Percentiles rank a stretch among this genome's conserved stretches.
Conservation (phyloP, 2,888 invertebrate genomes). For the Lagria hirta region DNA sequence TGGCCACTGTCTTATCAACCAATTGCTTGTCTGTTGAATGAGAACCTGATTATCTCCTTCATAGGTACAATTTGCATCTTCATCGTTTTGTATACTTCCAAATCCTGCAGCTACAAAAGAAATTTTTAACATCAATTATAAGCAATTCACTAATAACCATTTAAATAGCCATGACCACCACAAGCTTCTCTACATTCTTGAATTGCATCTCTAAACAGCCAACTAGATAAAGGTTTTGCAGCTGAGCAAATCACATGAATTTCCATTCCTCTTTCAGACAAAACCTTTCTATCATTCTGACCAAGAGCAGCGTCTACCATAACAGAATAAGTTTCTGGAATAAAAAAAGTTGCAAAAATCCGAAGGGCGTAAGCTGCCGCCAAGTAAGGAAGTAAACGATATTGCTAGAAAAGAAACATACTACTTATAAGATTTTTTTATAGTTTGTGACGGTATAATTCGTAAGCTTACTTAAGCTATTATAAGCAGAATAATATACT, state of each 20-base stretch:
- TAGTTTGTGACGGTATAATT: too few relatives aligned
- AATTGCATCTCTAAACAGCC: slow-evolving; percentile 83
- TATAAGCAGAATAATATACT: too few relatives aligned
- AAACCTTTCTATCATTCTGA: slow-evolving; percentile 40
- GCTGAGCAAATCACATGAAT: slow-evolving; percentile 78
- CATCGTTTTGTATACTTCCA: slow-evolving; percentile 74
- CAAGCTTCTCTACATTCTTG: slow-evolving; percentile 94
- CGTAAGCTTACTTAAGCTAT: too few relatives aligned
- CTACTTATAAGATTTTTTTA: too few relatives aligned
- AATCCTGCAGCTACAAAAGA: slow-evolving; percentile 69
- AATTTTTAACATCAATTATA: too few relatives aligned
- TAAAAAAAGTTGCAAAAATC: slow-evolving; percentile 63
- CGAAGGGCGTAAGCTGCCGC: slow-evolving; percentile 65
- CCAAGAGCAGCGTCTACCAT: slow-evolving; percentile 35
- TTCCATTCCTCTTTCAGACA: slow-evolving; percentile 62
- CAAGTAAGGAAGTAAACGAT: slow-evolving; percentile 69
- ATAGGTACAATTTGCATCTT: slow-evolving; percentile 86
- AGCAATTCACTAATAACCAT: too few relatives aligned
- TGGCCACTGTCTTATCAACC: slow-evolving; percentile 69
- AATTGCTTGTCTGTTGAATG: slow-evolving; percentile 79
- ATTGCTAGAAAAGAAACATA: slow-evolving; percentile 66
- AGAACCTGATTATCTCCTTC: slow-evolving; percentile 91
- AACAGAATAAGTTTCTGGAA: slow-evolving; percentile 40
- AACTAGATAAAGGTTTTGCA: slow-evolving; percentile 76
- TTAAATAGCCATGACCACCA: slow-evolving; percentile 92